Evolutionary conservation across 2,888 invertebrate species (phyloP).

Genomic region (Loripinus fragilis): DNA sequence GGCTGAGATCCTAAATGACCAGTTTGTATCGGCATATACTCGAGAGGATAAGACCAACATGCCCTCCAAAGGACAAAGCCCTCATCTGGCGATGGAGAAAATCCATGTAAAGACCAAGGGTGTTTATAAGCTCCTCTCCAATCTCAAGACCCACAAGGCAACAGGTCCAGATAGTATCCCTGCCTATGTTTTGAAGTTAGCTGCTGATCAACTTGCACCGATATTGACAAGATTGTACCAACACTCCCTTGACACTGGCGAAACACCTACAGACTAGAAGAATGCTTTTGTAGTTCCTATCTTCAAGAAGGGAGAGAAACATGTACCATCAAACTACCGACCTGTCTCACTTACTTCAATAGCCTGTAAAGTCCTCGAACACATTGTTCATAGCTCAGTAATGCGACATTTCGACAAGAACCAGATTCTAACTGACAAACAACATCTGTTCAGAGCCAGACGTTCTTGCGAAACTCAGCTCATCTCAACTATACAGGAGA

Average conservation of each 20-base stretch:
- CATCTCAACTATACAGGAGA: background rate
- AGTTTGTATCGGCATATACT: background rate
- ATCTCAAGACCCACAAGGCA: conserved; percentile 31
- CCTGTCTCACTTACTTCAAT: conserved; percentile 54
- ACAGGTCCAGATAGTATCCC: conserved; percentile 26
- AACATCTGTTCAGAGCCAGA: conserved; percentile 32
- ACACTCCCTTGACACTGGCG: conserved; percentile 26
- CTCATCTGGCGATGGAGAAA: background rate
- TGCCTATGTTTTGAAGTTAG: conserved; percentile 11
- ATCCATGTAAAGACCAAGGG: background rate
- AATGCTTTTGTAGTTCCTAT: conserved; percentile 33
- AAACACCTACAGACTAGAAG: conserved; percentile 38
- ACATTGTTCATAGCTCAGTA: conserved; percentile 44
- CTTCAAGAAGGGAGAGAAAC: conserved; percentile 37
- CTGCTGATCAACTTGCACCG: conserved; percentile 25
- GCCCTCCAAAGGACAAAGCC: background rate
- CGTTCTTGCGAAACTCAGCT: conserved; percentile 39
- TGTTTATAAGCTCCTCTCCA: background rate
- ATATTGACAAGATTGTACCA: conserved; percentile 27
- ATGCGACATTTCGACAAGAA: conserved; percentile 29
- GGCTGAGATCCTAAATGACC: background rate
- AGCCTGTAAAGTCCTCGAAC: conserved; percentile 51
- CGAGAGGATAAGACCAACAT: background rate
- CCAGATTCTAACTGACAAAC: conserved; percentile 28
- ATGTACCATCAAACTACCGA: conserved; percentile 43